A percentile compares a stretch with the other conserved stretches of the same genome.
These are phyloP conservation scores for Bombus turneri DNA, from an alignment of 1,140 invertebrate genomes.

Conservation along the genomic window DNA sequence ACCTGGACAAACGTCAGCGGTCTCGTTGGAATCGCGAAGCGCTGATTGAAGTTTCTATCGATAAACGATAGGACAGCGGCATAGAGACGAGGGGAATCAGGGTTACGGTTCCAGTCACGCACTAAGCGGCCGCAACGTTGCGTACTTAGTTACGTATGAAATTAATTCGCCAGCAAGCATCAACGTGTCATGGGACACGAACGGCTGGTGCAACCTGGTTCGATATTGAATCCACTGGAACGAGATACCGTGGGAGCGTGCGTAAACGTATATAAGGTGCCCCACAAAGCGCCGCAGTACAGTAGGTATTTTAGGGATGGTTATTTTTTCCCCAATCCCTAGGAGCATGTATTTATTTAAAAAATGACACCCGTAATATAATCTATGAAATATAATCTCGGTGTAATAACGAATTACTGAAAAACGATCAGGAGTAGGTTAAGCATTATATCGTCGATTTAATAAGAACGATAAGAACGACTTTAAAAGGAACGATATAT, in stretches of 20 bases:
- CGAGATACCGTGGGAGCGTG: neutral
- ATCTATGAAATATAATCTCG: too few relatives aligned
- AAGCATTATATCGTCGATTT: too few relatives aligned
- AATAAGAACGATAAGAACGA: too few relatives aligned
- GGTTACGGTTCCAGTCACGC: conserved; percentile 5
- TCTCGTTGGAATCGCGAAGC: neutral
- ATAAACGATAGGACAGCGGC: neutral
- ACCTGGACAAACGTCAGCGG: neutral
- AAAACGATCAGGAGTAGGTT: too few relatives aligned
- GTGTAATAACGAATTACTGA: too few relatives aligned
- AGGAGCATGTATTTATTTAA: too few relatives aligned
- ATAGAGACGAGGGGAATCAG: neutral
- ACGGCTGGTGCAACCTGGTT: conserved; percentile 17
- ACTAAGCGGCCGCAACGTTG: conserved; percentile 34
- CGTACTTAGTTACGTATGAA: conserved; percentile 30
- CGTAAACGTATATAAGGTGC: neutral
- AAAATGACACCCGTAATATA: too few relatives aligned
- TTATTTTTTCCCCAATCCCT: fast-evolving
- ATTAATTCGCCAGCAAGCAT: conserved; percentile 51
- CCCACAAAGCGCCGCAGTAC: too few relatives aligned
- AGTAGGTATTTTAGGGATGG: too few relatives aligned
- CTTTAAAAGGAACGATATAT: too few relatives aligned
- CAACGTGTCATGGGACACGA: conserved; percentile 19
- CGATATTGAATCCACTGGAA: conserved; percentile 22
- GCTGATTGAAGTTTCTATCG: neutral